A percentile compares a stretch with the other conserved stretches of the same genome.
Conservation (phyloP, 1,140 invertebrate species). For the Lordiphosa clarofinis region DNA sequence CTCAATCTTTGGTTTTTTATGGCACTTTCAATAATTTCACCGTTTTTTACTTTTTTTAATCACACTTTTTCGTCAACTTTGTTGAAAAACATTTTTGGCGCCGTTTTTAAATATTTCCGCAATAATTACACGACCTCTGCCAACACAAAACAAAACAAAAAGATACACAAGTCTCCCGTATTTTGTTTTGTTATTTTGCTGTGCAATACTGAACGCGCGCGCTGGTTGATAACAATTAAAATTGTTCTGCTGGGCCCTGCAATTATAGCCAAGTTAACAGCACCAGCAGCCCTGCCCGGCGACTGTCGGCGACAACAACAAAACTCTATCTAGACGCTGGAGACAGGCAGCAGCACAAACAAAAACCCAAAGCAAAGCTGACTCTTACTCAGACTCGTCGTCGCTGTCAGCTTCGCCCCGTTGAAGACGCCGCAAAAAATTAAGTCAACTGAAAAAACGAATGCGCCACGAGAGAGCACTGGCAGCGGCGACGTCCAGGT, state of each 20-base stretch:
- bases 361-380: slow-evolving; percentile 30
- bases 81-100: slow-evolving; percentile 6
- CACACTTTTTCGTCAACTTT: not conserved
- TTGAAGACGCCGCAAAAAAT: slow-evolving; percentile 57
- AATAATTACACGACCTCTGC: slow-evolving; percentile 33
- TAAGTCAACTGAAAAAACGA: slow-evolving; percentile 56
- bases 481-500: not conserved
- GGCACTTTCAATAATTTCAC: not conserved
- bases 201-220: slow-evolving; percentile 55
- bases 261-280: slow-evolving; percentile 71
- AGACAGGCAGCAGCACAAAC: slow-evolving; percentile 28
- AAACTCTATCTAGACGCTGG: slow-evolving; percentile 24
- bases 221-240: slow-evolving; percentile 73
- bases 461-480: slow-evolving; percentile 8
- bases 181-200: slow-evolving; percentile 13
- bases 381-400: slow-evolving; percentile 35
- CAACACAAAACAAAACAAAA: slow-evolving; percentile 31
- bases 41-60: no score
- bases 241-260: slow-evolving; percentile 44
- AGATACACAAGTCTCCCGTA: slow-evolving; percentile 11
- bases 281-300: slow-evolving; percentile 17
- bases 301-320: slow-evolving; percentile 23
- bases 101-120: not conserved
- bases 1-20: no score
- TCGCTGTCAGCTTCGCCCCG: not conserved